phyloP scores from a whole-genome alignment of 1,140 invertebrate species.

The Drosophila sp. region DNA sequence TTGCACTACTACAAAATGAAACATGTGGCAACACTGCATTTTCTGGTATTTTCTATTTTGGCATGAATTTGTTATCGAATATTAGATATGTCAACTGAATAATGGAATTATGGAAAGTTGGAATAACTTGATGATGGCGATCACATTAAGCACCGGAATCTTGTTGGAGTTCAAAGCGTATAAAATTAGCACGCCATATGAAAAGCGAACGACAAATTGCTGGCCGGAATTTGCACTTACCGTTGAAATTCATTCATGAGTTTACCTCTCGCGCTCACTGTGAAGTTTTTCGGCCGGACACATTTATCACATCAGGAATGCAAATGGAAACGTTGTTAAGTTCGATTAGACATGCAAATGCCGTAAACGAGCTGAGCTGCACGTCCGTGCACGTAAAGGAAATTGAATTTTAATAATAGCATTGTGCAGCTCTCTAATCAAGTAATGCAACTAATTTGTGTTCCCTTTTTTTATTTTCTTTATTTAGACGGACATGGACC shows the following conservation, averaged over 20 bases:
- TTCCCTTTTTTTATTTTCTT: slow-evolving; percentile 9
- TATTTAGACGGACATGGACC: slow-evolving; percentile 7
- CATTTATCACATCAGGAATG: slow-evolving; percentile 57
- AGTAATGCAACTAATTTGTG: slow-evolving; percentile 78
- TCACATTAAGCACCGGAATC: slow-evolving; percentile 2
- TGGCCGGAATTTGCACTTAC: slow-evolving; percentile 74
- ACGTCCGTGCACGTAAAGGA: slow-evolving; percentile 44
- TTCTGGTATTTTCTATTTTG: too few species aligned
- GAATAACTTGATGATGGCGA: not conserved
- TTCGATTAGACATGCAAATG: slow-evolving; percentile 77
- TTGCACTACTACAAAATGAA: not conserved
- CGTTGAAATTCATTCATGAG: slow-evolving; percentile 60
- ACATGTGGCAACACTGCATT: not conserved
- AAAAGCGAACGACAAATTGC: slow-evolving; percentile 70
- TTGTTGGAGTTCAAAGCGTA: not conserved
- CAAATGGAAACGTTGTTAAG: slow-evolving; percentile 65
- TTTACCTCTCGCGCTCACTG: slow-evolving; percentile 22
- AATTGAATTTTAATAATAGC: slow-evolving; percentile 80
- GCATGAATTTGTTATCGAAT: too few species aligned
- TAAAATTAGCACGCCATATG: slow-evolving; percentile 36
- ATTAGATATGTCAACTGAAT: too few species aligned
- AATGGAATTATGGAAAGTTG: not conserved
- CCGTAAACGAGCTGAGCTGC: slow-evolving; percentile 24
- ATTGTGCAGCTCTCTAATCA: slow-evolving; percentile 68
- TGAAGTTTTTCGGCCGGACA: slow-evolving; percentile 11